Evolutionary conservation across 64 coral and sea anemone genomes (phyloP), one percentile per base, ranked within the genome.

Genomic region (Montipora sp.): DNA sequence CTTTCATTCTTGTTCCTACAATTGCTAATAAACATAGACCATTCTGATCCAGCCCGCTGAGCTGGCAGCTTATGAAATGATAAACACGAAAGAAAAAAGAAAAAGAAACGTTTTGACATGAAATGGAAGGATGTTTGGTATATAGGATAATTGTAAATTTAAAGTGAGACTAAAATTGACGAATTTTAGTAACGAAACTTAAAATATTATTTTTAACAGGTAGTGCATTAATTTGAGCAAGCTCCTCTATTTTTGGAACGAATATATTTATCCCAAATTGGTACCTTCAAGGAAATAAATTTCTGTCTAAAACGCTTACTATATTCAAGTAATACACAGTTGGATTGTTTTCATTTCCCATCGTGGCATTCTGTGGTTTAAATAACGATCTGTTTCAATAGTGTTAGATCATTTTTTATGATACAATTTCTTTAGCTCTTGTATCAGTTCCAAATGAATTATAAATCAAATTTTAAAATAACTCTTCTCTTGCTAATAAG

Each of bases 311-410:
- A 6, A 57, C 53, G 53, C 53, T 57, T 57, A 57, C 53, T 57
- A 11, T 36, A 49, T 85, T 48, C 44, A 48, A 22, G 71, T 6
- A 66, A 83, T 18, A 21, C 49, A 72, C 47, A 18, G 48, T 10
- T 18, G 7, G 8, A 72, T 7, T 21, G 61, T 72, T 72, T 85
- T 85, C 66, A 72, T 85, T 85, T 85, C 82, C 45, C 44, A 85
- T 46, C 46, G 49, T 71, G 44, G 16, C 44, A 63, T 70, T 72
- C 71, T 85, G 82, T 68, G 82, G 82, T 51, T 57, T 72, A 70
- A 47, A n/a, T 72, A 12, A 14, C 51, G 71, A 85, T 69, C 45
- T 71, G 19, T 71, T 72, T 72, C 44, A 85, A 72, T 85, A 12
- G 46, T 47, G 9, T 71, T 70, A 11, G 21, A 71, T 85, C 18